Percentiles rank a stretch among this genome's conserved stretches.
Conservation (phyloP, 2,797 vertebrate genomes). For the Alcedo quadribrachys region DNA sequence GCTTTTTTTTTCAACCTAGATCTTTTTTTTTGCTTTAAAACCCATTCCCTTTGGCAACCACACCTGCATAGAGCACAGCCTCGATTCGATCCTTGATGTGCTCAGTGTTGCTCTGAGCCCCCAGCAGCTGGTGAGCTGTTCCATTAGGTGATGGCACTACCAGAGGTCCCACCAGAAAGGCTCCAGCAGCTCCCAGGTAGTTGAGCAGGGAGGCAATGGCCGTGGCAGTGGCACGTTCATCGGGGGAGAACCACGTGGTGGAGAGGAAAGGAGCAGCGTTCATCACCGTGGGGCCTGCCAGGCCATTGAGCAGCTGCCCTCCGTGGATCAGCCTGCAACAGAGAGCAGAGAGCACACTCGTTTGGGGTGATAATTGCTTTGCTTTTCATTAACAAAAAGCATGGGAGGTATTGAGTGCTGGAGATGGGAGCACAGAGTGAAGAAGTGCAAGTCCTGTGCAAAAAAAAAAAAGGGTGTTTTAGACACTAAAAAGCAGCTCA, state of each 20-base stretch:
- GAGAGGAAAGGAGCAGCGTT: slow-evolving; percentile 94
- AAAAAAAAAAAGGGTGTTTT: not conserved
- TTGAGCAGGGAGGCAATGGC: slow-evolving; percentile 90
- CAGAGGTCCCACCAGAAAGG: slow-evolving; percentile 91
- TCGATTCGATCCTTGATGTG: slow-evolving; percentile 90
- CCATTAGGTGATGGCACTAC: slow-evolving; percentile 91
- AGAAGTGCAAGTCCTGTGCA: not conserved
- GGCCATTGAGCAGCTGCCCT: slow-evolving; percentile 94
- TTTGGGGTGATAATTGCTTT: not conserved
- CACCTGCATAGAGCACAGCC: slow-evolving; percentile 93
- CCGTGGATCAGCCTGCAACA: slow-evolving; percentile 90
- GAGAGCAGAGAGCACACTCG: not conserved
- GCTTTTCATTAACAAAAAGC: not conserved
- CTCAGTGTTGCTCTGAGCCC: slow-evolving; percentile 38
- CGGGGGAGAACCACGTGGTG: slow-evolving; percentile 95
- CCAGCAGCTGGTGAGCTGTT: slow-evolving; percentile 59
- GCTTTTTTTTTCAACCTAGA: not conserved
- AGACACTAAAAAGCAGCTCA: not conserved
- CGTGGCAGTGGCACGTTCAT: slow-evolving; percentile 95
- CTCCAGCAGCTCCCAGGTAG: slow-evolving; percentile 88
- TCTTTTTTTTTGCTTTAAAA: not conserved
- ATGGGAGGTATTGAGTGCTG: not conserved
- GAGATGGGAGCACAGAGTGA: not conserved
- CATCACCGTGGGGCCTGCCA: slow-evolving; percentile 94
- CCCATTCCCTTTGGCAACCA: not conserved